A percentile compares a stretch with the other conserved stretches of the same genome.
phyloP scores from a whole-genome alignment of 2,797 vertebrate species.

The Halcyon leucocephala region DNA sequence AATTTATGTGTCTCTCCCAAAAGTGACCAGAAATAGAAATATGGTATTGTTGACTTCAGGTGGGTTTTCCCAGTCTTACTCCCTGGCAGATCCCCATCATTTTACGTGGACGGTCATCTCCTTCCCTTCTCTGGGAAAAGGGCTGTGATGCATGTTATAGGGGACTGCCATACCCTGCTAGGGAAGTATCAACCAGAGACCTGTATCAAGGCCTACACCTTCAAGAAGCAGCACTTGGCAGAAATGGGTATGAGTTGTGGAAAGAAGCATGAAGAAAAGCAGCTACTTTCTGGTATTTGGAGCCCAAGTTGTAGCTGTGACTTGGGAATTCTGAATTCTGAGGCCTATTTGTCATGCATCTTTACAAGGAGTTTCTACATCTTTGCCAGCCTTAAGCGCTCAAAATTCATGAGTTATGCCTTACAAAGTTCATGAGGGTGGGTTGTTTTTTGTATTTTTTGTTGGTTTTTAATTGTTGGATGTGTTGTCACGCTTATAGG shows the following conservation, averaged over 20 bases:
- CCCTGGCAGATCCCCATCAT: background rate
- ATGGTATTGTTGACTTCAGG: background rate
- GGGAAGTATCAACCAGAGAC: background rate
- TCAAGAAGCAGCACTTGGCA: background rate
- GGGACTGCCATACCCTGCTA: background rate
- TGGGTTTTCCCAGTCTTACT: background rate
- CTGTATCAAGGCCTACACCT: background rate
- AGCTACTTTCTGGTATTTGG: background rate
- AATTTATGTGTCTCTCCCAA: background rate
- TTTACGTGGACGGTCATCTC: accelerated
- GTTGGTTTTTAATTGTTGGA: background rate
- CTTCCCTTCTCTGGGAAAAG: background rate
- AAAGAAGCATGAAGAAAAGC: background rate
- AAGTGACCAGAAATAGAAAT: background rate
- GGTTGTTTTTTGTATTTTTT: background rate
- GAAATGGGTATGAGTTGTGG: background rate
- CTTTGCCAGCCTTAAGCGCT: background rate
- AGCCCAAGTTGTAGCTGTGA: accelerated
- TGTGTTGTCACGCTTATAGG: background rate
- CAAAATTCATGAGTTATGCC: background rate
- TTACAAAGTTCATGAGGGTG: background rate
- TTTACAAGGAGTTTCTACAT: background rate
- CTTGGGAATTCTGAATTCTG: background rate
- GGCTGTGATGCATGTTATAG: background rate
- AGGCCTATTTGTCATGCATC: background rate